Percentiles rank a stretch among this genome's conserved stretches.
Conservation (phyloP, 2,113 vertebrate genomes). For the Ia io region DNA sequence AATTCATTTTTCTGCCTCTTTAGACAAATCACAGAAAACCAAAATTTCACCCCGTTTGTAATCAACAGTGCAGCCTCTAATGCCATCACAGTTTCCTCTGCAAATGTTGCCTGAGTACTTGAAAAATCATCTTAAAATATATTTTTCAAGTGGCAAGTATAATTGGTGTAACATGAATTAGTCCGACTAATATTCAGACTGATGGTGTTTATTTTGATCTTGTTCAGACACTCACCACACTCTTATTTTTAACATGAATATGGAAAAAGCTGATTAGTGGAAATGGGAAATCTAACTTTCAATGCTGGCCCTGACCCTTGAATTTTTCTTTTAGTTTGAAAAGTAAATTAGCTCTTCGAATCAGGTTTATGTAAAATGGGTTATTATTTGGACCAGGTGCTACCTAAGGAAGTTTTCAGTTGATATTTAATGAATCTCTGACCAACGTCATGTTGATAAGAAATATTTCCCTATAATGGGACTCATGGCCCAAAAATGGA, state of each 20-base stretch:
- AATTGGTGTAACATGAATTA: conserved; percentile 71
- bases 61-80: conserved; percentile 44
- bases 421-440: conserved; percentile 4
- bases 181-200: conserved; percentile 45
- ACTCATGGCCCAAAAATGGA: background rate
- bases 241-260: background rate
- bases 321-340: conserved; percentile 34
- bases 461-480: background rate
- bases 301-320: background rate
- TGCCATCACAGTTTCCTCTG: conserved; percentile 50
- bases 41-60: conserved; percentile 48
- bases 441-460: background rate
- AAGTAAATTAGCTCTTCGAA: background rate
- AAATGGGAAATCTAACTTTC: background rate
- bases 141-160: conserved; percentile 64
- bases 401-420: background rate
- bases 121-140: conserved; percentile 71
- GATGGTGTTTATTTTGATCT: conserved; percentile 59
- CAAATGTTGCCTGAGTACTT: conserved; percentile 56
- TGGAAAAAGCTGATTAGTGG: conserved; percentile 15
- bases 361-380: background rate
- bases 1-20: conserved; percentile 49
- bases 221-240: conserved; percentile 23
- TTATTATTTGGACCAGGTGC: background rate
- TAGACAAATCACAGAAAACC: conserved; percentile 57